These are phyloP conservation scores for Zoanthus sociatus DNA, from an alignment of 92 coral and sea anemone genomes.

Conservation along the genomic window DNA sequence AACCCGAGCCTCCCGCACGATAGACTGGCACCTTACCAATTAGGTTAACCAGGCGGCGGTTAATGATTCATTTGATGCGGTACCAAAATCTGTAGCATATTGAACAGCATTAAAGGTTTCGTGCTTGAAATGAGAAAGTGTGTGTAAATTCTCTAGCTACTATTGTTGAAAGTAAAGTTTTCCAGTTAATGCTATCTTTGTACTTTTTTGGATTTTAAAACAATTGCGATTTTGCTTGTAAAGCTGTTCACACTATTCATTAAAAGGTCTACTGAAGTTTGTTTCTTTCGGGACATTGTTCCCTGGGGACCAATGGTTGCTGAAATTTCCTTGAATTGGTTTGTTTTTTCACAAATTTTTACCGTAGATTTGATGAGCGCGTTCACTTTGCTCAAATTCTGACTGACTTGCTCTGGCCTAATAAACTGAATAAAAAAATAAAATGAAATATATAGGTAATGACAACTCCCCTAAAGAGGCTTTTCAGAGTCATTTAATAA, in stretches of 20 bases:
- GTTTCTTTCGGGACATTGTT: not conserved
- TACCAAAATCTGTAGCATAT: not conserved
- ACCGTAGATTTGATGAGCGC: conserved; percentile 27
- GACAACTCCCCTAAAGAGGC: no score
- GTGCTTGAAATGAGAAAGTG: conserved; percentile 37
- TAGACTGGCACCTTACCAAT: no score
- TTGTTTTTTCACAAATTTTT: not conserved
- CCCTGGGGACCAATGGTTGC: not conserved
- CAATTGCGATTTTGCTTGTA: not conserved
- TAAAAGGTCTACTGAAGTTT: not conserved
- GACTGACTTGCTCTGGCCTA: not conserved
- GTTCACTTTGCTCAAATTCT: not conserved
- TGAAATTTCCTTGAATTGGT: not conserved
- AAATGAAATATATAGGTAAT: no score
- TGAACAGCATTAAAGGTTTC: not conserved
- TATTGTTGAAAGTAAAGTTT: not conserved
- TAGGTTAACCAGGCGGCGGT: no score
- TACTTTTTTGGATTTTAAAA: no score
- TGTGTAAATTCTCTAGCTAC: not conserved
- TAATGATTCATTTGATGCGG: no score
- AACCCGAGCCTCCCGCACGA: no score
- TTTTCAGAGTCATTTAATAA: no score
- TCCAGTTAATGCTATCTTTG: not conserved
- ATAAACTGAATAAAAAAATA: no score
- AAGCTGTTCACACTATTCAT: not conserved